Percentiles rank a stretch among this genome's conserved stretches.
Evolutionary conservation across 2,113 vertebrate species (phyloP).

Genomic region (Rhynchomys soricoides): DNA sequence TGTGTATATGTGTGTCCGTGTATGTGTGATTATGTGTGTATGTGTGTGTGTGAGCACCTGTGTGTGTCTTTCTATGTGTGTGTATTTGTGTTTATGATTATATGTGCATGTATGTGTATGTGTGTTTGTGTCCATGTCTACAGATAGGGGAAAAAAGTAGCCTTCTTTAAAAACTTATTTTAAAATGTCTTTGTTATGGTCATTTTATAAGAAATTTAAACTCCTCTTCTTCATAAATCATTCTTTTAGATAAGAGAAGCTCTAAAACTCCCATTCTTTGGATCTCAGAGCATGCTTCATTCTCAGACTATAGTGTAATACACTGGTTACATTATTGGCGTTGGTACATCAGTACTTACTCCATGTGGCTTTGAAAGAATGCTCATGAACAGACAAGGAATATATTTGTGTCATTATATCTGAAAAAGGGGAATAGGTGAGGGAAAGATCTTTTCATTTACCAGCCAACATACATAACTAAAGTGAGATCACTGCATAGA

Average conservation of each 20-base stretch:
- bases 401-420: neutral
- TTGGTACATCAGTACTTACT: conserved; percentile 79
- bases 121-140: neutral
- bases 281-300: conserved; percentile 66
- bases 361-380: conserved; percentile 75
- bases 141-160: conserved; percentile 49
- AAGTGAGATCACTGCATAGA: neutral
- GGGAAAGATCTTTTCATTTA: neutral
- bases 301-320: conserved; percentile 24
- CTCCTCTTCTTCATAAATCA: neutral
- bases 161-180: conserved; percentile 56
- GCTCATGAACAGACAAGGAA: conserved; percentile 74
- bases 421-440: neutral
- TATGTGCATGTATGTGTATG: too few relatives aligned
- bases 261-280: conserved; percentile 71
- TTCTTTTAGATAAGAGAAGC: conserved; percentile 31
- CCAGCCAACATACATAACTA: too few relatives aligned
- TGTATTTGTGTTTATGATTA: neutral
- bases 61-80: neutral
- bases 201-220: neutral
- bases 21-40: too few relatives aligned
- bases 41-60: neutral
- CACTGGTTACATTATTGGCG: conserved; percentile 60
- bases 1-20: neutral
- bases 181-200: neutral